phyloP scores from a whole-genome alignment of 2,797 vertebrate species.

The Crax fasciolata region DNA sequence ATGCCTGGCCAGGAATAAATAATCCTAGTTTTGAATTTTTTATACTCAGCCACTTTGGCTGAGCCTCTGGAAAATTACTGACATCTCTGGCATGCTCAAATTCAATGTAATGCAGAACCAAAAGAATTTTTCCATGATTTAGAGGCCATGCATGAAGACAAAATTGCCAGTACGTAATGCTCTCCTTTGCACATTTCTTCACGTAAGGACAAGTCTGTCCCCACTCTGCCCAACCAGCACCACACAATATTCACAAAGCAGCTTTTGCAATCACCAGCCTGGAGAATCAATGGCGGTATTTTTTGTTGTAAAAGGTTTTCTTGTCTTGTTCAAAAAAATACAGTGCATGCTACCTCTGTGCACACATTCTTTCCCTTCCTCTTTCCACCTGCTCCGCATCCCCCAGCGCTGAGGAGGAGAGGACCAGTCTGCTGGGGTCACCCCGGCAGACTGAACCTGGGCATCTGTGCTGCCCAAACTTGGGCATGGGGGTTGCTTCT shows the following conservation, averaged over 20 bases:
- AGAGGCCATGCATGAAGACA: fast-evolving
- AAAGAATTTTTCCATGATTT: background rate
- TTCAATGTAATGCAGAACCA: background rate
- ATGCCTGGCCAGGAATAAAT: background rate
- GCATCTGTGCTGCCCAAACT: background rate
- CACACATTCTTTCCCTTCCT: background rate
- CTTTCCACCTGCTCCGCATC: background rate
- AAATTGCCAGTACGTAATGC: background rate
- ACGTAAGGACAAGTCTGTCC: background rate
- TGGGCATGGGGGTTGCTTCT: background rate
- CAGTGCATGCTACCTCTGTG: background rate
- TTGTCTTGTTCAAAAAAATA: background rate
- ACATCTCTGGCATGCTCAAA: background rate
- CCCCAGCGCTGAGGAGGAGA: background rate
- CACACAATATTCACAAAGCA: background rate
- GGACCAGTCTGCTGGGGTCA: background rate
- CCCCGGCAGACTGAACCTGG: background rate
- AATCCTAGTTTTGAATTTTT: background rate
- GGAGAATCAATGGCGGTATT: background rate
- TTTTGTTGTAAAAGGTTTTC: background rate
- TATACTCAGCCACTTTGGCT: background rate
- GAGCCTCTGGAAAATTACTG: background rate
- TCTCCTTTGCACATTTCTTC: background rate
- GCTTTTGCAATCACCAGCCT: background rate
- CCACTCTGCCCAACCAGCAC: background rate